Percentiles rank a stretch among this genome's conserved stretches.
phyloP scores from a whole-genome alignment of 1,140 invertebrate species.

The Oryzaephilus surinamensis region DNA sequence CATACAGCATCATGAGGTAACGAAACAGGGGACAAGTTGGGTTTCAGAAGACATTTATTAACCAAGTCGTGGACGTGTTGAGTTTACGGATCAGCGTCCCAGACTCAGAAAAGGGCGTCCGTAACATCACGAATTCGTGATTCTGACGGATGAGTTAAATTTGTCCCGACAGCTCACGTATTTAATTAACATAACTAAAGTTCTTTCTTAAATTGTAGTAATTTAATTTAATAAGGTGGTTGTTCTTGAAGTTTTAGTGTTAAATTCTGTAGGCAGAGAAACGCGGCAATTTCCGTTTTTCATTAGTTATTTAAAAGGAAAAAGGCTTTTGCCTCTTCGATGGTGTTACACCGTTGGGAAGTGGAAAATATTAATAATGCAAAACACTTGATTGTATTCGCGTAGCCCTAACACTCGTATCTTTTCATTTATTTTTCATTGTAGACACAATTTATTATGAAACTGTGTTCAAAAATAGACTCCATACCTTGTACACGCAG shows the following conservation, averaged over 20 bases:
- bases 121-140: constrained; percentile 14
- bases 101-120: constrained; percentile 2
- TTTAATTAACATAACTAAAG: constrained; percentile 18
- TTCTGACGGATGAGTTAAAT: constrained; percentile 14
- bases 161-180: constrained; percentile 17
- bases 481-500: not conserved
- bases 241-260: constrained; percentile 7
- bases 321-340: constrained; percentile 10
- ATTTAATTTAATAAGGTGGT: constrained; percentile 19
- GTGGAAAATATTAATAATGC: constrained; percentile 22
- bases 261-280: constrained; percentile 11
- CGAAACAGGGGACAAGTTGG: constrained; percentile 10
- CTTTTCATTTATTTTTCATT: constrained; percentile 20
- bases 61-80: constrained; percentile 18
- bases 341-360: constrained; percentile 17
- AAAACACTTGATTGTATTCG: constrained; percentile 19
- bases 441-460: constrained; percentile 20
- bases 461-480: too few species aligned
- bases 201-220: constrained; percentile 18
- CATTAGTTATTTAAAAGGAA: constrained; percentile 17
- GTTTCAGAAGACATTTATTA: constrained; percentile 22
- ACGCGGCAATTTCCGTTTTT: constrained; percentile 16
- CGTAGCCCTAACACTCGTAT: constrained; percentile 6
- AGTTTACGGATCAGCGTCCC: constrained; percentile 17
- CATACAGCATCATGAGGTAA: constrained; percentile 1